Base-by-base conservation (phyloP, 1,140 invertebrate genomes). In the Polypedilum pembai region DNA sequence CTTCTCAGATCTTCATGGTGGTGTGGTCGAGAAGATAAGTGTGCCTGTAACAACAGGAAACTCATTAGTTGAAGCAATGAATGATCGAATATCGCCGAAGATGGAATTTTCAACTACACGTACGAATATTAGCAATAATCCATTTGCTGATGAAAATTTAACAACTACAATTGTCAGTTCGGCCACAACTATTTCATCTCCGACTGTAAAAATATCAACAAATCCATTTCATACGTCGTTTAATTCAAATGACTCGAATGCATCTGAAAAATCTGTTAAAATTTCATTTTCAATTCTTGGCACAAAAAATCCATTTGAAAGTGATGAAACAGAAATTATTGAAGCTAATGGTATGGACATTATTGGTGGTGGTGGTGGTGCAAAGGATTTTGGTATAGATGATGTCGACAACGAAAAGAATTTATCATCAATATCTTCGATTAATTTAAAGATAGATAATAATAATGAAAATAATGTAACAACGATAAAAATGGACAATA, bases 1-100 rank as follows among this genome's bases (percentile, higher is more conserved):
- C 77, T 84, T 84, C 75, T 84, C 82, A 0, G 41, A 76, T 15
- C 10, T 24, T n/a, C 15, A 75, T 41, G 75, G 74, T 65, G 69
- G 74, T 66, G 65, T 33, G 40, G 56, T 73, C 75, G 77, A 74
- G 76, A 76, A 75, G 80, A 80, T 75, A 77, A 82, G 56, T 82
- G 80, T 73, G 77, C 79, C 7, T 83, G 73, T 41, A 45, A 76
- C 15, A 56, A 74, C 33, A 18, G 74, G 73, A 40, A 56, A n/a
- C 15, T 56, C 45, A 56, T 73, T 41, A 17, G 45, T 24, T 56
- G 20, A 40, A 40, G 74, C 73, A 73, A 33, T 33, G 5, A 41
- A n/a, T 24, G 33, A 65, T 10, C 74, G 7, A 66, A 74, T 40
- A 12, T 65, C 18, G 7, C 41, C 40, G 10, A 65, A 65, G 10